These are phyloP conservation scores for Panopea generosa DNA, from an alignment of 2,888 invertebrate species.

Conservation along the genomic window DNA sequence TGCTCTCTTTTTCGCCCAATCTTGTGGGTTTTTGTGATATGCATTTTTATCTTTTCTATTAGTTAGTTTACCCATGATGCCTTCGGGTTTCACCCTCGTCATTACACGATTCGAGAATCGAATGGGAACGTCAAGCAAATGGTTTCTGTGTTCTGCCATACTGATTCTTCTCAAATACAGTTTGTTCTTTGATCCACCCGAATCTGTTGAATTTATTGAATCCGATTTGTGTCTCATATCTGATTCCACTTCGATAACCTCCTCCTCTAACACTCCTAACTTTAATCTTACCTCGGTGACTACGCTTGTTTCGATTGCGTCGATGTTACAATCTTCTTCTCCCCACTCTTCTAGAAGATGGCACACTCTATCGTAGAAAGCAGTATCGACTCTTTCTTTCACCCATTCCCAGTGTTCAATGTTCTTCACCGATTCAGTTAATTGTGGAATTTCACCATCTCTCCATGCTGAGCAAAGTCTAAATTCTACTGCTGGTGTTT, in stretches of 20 bases:
- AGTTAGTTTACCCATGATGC: too few species aligned
- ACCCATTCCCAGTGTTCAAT: slow-evolving; percentile 49
- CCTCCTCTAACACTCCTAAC: slow-evolving; percentile 66
- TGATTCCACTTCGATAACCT: slow-evolving; percentile 46
- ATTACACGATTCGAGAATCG: too few species aligned
- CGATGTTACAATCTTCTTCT: slow-evolving; percentile 43
- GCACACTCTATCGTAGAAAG: slow-evolving; percentile 56
- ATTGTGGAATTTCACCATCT: slow-evolving; percentile 57
- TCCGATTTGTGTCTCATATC: slow-evolving; percentile 18
- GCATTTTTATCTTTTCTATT: neutral
- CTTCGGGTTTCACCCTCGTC: too few species aligned
- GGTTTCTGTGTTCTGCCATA: too few species aligned
- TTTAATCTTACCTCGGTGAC: slow-evolving; percentile 56
- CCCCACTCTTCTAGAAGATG: slow-evolving; percentile 61
- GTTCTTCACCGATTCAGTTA: slow-evolving; percentile 20
- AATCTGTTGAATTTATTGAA: slow-evolving; percentile 3
- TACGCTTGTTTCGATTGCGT: slow-evolving; percentile 52
- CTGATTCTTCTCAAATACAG: too few species aligned
- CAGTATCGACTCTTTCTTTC: slow-evolving; percentile 49
- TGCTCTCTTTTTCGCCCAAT: slow-evolving; percentile 49
- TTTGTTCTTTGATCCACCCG: too few species aligned
- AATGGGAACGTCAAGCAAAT: too few species aligned
- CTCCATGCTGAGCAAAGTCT: slow-evolving; percentile 60
- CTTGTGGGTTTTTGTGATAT: slow-evolving; percentile 48
- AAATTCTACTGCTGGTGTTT: slow-evolving; percentile 42